These are phyloP conservation scores for Atta colombica DNA, from an alignment of 1,140 invertebrate genomes.

Conservation along the genomic window DNA sequence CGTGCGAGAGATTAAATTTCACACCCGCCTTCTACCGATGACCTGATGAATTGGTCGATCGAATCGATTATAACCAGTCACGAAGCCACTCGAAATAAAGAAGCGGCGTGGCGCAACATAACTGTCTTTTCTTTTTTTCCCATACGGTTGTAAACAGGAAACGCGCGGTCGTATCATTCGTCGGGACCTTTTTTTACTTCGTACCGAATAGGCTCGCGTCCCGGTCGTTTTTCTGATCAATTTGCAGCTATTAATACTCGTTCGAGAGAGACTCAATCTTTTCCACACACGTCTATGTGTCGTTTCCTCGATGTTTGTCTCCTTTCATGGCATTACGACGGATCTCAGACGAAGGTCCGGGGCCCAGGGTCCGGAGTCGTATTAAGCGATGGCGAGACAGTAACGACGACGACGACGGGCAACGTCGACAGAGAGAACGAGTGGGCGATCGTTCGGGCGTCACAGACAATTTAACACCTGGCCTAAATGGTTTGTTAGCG, in stretches of 20 bases:
- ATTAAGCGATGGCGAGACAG: constrained; percentile 9
- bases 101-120: constrained; percentile 13
- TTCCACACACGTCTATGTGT: constrained; percentile 54
- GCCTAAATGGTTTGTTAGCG: constrained; percentile 86
- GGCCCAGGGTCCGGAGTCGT: constrained; percentile 13
- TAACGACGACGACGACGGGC: constrained; percentile 23
- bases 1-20: constrained; percentile 71
- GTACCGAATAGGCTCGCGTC: constrained; percentile 9
- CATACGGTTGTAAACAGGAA: constrained; percentile 69
- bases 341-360: neutral
- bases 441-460: constrained; percentile 80
- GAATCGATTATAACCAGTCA: constrained; percentile 73
- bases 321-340: constrained; percentile 24
- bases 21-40: constrained; percentile 67
- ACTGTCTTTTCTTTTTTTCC: constrained; percentile 10
- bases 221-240: constrained; percentile 74
- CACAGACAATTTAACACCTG: constrained; percentile 87
- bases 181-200: neutral
- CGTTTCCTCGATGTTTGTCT: constrained; percentile 35
- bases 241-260: constrained; percentile 74
- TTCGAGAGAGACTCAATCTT: constrained; percentile 60
- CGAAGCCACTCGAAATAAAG: constrained; percentile 42
- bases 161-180: constrained; percentile 38
- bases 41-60: constrained; percentile 75
- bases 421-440: constrained; percentile 65